A percentile compares a stretch with the other conserved stretches of the same genome.
These are phyloP conservation scores for Anguilla rostrata DNA, from an alignment of 2,113 vertebrate species.

Conservation along the genomic window DNA sequence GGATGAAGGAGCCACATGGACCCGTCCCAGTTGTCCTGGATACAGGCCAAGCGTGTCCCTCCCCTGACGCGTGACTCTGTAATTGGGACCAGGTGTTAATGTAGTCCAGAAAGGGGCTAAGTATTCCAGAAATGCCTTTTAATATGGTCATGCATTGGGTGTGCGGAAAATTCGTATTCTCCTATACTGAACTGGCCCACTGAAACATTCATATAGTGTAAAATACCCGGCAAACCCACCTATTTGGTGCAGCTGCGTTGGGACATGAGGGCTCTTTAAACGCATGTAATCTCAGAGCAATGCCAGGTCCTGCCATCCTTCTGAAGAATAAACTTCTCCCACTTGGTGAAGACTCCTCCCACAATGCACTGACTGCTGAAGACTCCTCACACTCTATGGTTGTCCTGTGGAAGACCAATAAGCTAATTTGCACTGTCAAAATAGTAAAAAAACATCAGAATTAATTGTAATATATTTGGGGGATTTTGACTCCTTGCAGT, in stretches of 20 bases:
- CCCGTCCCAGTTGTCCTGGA: slow-evolving; percentile 11
- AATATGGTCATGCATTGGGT: background rate
- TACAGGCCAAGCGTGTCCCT: slow-evolving; percentile 5
- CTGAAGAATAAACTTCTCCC: background rate
- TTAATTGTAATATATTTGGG: no score
- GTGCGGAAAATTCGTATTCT: background rate
- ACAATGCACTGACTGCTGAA: background rate
- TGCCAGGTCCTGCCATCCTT: background rate
- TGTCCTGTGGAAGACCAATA: no score
- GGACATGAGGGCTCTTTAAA: background rate
- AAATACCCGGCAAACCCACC: background rate
- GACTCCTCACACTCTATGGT: background rate
- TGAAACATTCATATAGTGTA: background rate
- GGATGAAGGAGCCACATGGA: background rate
- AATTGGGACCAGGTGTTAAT: background rate
- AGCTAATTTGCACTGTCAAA: no score
- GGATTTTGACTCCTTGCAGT: no score
- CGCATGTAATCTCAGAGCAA: background rate
- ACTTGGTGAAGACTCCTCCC: background rate
- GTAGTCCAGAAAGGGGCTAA: background rate
- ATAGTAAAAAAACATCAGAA: no score
- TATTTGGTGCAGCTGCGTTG: background rate
- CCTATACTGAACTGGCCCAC: background rate
- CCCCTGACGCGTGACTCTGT: background rate
- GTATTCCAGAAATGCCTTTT: background rate